Evolutionary conservation across 2,797 vertebrate genomes (phyloP), one percentile per base, ranked within the genome.

Genomic region (Lagocephalus sceleratus): DNA sequence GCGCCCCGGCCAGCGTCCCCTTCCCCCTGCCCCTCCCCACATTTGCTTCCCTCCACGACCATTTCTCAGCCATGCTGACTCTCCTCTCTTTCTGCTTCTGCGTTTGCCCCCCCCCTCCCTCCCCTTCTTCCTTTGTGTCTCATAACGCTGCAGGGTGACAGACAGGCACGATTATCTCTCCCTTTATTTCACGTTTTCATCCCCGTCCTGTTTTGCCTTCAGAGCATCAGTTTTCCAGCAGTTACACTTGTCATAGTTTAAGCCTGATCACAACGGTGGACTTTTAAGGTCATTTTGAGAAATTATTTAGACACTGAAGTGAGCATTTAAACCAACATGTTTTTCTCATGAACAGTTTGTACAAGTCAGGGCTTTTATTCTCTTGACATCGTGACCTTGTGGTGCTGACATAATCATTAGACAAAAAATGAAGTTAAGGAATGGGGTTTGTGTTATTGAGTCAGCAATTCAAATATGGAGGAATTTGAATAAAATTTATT

Each of bases 1-100:
- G 78, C 82, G 46, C 66, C 79, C 79, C 75, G 81, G 86, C 86
- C 86, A 85, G 85, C 86, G 79, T 84, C 72, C 75, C 63, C 70
- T 39, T 48, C 47, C 48, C 42, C 43, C 3, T 35, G 48, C 55
- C 43, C 57, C 61, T 21, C 64, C 57, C 52, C 29, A 5, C 54
- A 59, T 53, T 64, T 61, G 61, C 79, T 71, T 71, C 65, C 71
- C 54, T 70, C n/a, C n/a, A n/a, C n/a, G n/a, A n/a, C n/a, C n/a
- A n/a, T n/a, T n/a, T n/a, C n/a, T n/a, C n/a, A n/a, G n/a, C n/a
- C n/a, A n/a, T n/a, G n/a, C n/a, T n/a, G n/a, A n/a, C n/a, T n/a
- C n/a, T n/a, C n/a, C n/a, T n/a, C 74, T 71, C 58, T 65, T 54
- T 72, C 46, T 57, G 43, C 48, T 38, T 59, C 66, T 15, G 6